Evolutionary conservation across 2,888 invertebrate genomes (phyloP), one percentile per base, ranked within the genome.

Genomic region (Cynaeus angustus): DNA sequence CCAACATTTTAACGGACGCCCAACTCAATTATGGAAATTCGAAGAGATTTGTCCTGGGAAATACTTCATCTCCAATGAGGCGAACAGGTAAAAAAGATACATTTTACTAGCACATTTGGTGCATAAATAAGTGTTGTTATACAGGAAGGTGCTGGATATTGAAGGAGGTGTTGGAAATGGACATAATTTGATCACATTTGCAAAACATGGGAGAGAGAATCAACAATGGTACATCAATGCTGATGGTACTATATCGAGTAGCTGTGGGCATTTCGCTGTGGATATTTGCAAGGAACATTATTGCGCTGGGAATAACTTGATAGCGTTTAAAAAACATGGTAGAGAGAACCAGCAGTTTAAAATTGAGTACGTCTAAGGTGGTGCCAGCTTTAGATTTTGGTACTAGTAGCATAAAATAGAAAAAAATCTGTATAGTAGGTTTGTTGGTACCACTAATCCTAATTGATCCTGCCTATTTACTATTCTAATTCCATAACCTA

Each of bases 151-250:
- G 4, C 38, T 58, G 14, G 58, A 58, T 45, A 58, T 58, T 7
- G 12, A 58, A 8, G 58, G 58, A 13, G 43, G 45, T 14, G 12
- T 16, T 1, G 9, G n/a, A 7, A 43, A 12, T 2, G 28, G 45
- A 7, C 9, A 13, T 12, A 58, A 45, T 12, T 28, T 58, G 26
- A 30, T 58, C 13, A 58, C 58, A 1, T 46, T 13, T 30, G 12
- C 21, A 8, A 58, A 58, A 45, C 45, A 45, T 45, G 58, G 58
- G 7, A 28, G 46, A 8, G 21, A 6, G 13, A 58, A 58, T 33
- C 58, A 58, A 45, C 58, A 30, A 30, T 58, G 58, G 58, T 45
- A 13, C 12, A 28, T 58, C 10, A 45, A 58, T 58, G 28, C 58
- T 1, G 58, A 58, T 30, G 14, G 16, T 28, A 58, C 58, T 10